Base-by-base conservation (phyloP, 2,113 vertebrate genomes). In the Madoqua kirkii region DNA sequence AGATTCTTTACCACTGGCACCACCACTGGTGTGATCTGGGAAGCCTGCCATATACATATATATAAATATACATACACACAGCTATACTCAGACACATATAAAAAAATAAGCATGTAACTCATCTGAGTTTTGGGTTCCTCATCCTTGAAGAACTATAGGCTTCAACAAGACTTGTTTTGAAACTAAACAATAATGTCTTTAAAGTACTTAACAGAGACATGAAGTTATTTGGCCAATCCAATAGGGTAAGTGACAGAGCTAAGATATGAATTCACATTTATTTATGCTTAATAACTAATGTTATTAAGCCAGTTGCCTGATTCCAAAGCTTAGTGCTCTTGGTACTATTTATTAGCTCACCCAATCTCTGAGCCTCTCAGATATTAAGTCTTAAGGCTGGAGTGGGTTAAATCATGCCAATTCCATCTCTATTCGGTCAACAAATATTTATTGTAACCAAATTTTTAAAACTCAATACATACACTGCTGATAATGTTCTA, bases 221-320 rank as follows among this genome's bases (percentile, higher is more conserved):
- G 84, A 96, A n/a, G 9, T 79, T 79, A 84, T 67, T 29, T 83
- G 54, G 29, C 23, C 17, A 21, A 91, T 82, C 71, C 33, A 45
- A 96, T 1, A 91, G 57, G 21, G 57, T 78, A 43, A 76, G 36
- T 88, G 27, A 81, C 45, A 88, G 19, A 74, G 21, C 15, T 25
- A 96, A 92, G 84, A 86, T 64, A 59, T 40, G 7, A 97, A 96
- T 87, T 83, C 17, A 94, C n/a, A 19, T 62, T 95, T 89, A 54
- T 62, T 89, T 93, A 81, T 86, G 10, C 74, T 92, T 90, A 93
- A 88, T 59, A 60, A 93, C 25, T 29, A 67, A 16, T 29, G 40
- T 52, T 78, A 92, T 25, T 76, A 85, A 93, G 33, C 76, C 50
- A 83, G 50, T 10, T 83, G 17, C 25, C 19, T 96, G 62, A 95